A percentile compares a stretch with the other conserved stretches of the same genome.
Conservation (phyloP, 2,888 invertebrate species). For the Cecidostiba fungosa region DNA sequence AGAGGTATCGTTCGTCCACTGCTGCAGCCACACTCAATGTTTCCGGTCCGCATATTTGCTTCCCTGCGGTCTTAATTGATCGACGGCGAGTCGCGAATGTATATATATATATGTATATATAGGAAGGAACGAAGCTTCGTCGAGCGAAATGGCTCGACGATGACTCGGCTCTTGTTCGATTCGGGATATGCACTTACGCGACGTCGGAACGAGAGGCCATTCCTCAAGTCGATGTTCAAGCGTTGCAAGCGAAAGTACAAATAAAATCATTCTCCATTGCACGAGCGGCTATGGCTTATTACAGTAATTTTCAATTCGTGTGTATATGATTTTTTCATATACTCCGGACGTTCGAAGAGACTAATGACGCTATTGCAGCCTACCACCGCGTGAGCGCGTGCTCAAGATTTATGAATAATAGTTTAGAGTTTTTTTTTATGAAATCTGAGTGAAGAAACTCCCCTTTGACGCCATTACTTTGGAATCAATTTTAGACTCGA, state of each 20-base stretch:
- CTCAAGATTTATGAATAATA: not conserved
- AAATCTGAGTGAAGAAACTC: constrained; percentile 4
- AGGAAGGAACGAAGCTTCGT: not conserved
- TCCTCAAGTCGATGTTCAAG: not conserved
- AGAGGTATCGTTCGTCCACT: constrained; percentile 10
- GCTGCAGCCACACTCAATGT: not conserved
- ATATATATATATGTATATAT: not conserved
- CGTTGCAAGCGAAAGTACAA: not conserved
- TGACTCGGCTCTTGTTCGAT: constrained; percentile 9
- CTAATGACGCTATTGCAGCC: not conserved
- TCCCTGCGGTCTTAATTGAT: constrained; percentile 13
- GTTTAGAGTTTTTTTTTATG: not conserved
- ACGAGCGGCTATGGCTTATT: not conserved
- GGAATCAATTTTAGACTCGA: constrained; percentile 1
- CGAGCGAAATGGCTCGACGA: not conserved
- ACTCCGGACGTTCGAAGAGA: not conserved
- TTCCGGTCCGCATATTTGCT: constrained; percentile 1
- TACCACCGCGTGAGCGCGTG: not conserved
- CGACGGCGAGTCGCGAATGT: not conserved
- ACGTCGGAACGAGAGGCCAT: not conserved
- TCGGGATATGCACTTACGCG: not conserved
- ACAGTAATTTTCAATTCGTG: constrained; percentile 19
- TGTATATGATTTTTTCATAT: not conserved
- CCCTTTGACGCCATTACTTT: constrained; percentile 10
- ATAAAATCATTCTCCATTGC: not conserved